A percentile compares a stretch with the other conserved stretches of the same genome.
Evolutionary conservation across 2,888 invertebrate genomes (phyloP).

Genomic region (Nemotelus nigrinus): DNA sequence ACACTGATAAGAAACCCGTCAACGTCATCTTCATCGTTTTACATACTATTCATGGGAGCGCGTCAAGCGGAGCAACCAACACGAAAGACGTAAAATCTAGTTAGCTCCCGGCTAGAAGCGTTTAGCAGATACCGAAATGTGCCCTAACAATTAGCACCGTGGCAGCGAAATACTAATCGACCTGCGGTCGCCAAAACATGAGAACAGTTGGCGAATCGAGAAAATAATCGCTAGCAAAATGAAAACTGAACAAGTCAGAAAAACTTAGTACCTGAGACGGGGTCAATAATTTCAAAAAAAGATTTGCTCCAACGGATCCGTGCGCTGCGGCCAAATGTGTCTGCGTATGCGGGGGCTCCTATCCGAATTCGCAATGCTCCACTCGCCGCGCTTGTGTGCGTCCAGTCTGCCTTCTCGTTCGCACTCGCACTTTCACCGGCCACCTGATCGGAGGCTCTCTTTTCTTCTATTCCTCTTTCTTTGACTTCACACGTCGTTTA

Average conservation of each 20-base stretch:
- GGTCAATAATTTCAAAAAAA: conserved; percentile 55
- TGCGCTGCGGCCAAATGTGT: conserved; percentile 3
- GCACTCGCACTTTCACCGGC: conserved; percentile 26
- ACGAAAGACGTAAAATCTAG: too few relatives aligned
- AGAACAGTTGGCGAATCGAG: conserved; percentile 5
- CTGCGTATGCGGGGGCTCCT: conserved; percentile 1
- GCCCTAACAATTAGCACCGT: conserved; percentile 28
- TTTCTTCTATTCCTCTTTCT: conserved; percentile 12
- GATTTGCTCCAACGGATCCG: conserved; percentile 51
- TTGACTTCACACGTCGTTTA: conserved; percentile 33
- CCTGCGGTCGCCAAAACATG: conserved; percentile 12
- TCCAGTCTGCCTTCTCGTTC: conserved; percentile 22
- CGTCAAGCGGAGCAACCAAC: too few relatives aligned
- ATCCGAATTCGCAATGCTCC: not conserved
- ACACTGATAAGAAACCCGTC: too few relatives aligned
- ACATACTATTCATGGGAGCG: too few relatives aligned
- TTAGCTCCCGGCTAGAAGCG: too few relatives aligned
- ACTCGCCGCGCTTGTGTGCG: conserved; percentile 25
- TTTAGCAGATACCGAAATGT: not conserved
- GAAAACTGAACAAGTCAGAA: conserved; percentile 48
- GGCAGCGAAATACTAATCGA: conserved; percentile 33
- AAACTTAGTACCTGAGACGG: conserved; percentile 51
- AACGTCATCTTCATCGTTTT: too few relatives aligned
- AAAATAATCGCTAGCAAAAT: not conserved
- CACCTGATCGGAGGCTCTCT: conserved; percentile 36